A percentile compares a stretch with the other conserved stretches of the same genome.
phyloP scores from a whole-genome alignment of 2,797 vertebrate genomes.

The Eulemur mongoz region DNA sequence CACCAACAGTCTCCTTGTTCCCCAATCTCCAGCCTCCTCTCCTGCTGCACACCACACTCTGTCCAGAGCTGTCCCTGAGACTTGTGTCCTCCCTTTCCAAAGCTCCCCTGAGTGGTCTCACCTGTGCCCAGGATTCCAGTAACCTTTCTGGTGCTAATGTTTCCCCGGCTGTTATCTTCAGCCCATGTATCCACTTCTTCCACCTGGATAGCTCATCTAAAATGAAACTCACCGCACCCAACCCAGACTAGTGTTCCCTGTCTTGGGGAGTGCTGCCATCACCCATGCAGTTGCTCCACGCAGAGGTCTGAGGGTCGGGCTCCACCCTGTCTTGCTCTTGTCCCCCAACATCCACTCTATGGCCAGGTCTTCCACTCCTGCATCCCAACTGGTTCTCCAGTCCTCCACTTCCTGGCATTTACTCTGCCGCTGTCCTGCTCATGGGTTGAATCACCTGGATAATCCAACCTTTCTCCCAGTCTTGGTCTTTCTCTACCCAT shows the following conservation, averaged over 20 bases:
- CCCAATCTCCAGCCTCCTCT: neutral
- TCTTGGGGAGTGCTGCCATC: neutral
- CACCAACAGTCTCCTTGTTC: neutral
- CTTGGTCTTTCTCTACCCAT: neutral
- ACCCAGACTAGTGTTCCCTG: neutral
- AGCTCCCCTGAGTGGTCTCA: neutral
- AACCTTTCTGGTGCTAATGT: neutral
- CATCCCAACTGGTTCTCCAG: neutral
- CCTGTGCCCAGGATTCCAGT: neutral
- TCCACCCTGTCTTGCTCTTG: neutral
- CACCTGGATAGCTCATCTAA: neutral
- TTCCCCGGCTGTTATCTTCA: neutral
- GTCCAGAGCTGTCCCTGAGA: neutral
- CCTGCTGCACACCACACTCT: fast-evolving
- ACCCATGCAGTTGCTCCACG: neutral
- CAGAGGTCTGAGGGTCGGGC: neutral
- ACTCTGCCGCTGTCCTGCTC: neutral
- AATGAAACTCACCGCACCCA: neutral
- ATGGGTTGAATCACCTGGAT: neutral
- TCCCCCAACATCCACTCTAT: neutral
- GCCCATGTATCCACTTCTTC: neutral
- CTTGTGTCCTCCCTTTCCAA: neutral
- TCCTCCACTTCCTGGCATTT: neutral
- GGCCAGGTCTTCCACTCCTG: fast-evolving
- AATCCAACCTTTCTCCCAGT: neutral